Conservation (phyloP, 1,140 invertebrate species). For the Gonioctena quinquepunctata region DNA sequence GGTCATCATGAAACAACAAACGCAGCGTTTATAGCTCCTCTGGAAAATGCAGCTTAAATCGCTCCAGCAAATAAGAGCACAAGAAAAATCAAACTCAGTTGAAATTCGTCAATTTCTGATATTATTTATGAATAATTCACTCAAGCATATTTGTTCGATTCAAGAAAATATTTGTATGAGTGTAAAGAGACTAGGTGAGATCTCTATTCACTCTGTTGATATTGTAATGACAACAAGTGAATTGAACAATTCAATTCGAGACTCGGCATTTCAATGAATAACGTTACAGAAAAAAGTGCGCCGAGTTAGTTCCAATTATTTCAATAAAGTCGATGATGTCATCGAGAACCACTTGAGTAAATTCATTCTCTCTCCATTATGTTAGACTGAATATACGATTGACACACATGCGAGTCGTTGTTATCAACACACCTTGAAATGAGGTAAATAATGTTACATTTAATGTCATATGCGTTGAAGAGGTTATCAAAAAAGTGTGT, state of each 20-base stretch:
- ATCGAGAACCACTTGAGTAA: neutral
- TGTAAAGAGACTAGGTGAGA: neutral
- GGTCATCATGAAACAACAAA: no score
- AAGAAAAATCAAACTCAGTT: no score
- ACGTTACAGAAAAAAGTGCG: neutral
- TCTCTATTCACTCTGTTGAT: neutral
- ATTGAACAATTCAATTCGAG: constrained; percentile 3
- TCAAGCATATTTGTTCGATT: no score
- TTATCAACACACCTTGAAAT: neutral
- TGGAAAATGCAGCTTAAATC: no score
- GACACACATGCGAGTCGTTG: neutral
- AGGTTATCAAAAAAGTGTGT: no score
- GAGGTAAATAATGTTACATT: neutral
- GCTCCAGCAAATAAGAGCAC: no score
- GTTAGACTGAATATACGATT: neutral
- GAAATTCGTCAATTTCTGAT: no score
- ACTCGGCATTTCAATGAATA: neutral
- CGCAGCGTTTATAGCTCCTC: no score
- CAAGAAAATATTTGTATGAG: neutral
- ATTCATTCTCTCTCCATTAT: neutral
- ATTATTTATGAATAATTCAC: no score
- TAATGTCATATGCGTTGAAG: no score
- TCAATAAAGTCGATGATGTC: neutral
- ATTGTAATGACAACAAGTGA: neutral
- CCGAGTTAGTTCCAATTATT: constrained; percentile 2